These are phyloP conservation scores for Augochlorella aurata DNA, from an alignment of 2,888 invertebrate genomes.

Conservation along the genomic window DNA sequence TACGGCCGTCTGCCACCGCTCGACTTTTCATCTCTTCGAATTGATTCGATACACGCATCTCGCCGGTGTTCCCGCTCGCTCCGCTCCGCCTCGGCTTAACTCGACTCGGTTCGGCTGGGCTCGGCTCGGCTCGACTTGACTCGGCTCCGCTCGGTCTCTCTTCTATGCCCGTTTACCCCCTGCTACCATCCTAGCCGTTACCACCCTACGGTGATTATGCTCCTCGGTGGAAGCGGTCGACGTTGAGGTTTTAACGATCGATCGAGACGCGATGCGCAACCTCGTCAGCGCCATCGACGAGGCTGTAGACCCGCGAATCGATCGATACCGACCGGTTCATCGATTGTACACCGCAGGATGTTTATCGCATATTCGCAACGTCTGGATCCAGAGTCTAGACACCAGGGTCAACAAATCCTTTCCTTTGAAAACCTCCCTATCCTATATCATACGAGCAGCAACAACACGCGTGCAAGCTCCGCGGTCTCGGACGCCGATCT, in stretches of 20 bases:
- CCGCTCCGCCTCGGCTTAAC: no score
- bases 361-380: slow-evolving; percentile 4
- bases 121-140: no score
- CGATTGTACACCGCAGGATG: slow-evolving; percentile 44
- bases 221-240: slow-evolving; percentile 24
- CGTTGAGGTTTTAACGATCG: slow-evolving; percentile 51
- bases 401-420: neutral
- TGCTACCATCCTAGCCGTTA: neutral
- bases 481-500: no score
- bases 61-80: slow-evolving; percentile 1
- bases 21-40: slow-evolving; percentile 56
- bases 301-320: slow-evolving; percentile 33
- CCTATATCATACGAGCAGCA: no score
- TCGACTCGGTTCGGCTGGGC: no score
- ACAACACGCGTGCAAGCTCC: no score
- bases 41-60: slow-evolving; percentile 52
- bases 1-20: slow-evolving; percentile 24
- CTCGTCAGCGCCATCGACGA: slow-evolving; percentile 27
- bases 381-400: neutral
- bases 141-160: neutral
- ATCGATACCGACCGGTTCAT: slow-evolving; percentile 50
- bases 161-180: neutral
- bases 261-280: neutral
- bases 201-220: slow-evolving; percentile 30
- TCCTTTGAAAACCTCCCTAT: neutral